Conservation (phyloP, 2,113 vertebrate species). For the Cyanocitta stelleri region DNA sequence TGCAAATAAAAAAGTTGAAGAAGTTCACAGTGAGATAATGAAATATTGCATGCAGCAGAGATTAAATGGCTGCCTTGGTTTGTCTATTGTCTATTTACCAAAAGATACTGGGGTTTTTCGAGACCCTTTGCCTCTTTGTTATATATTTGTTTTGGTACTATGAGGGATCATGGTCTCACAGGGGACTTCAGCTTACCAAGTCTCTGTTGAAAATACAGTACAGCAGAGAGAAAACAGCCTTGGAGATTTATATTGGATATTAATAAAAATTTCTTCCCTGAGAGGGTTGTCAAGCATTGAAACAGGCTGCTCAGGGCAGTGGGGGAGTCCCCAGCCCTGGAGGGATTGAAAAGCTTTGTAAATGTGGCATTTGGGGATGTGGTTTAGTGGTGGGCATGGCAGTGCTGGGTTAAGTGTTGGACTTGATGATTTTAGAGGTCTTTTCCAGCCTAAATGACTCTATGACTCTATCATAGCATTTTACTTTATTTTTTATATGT, state of each 20-base stretch:
- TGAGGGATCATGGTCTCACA: neutral
- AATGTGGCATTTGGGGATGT: neutral
- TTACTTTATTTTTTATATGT: neutral
- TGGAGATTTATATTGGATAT: neutral
- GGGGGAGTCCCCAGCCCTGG: neutral
- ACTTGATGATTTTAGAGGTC: neutral
- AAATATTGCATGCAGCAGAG: neutral
- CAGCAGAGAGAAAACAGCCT: neutral
- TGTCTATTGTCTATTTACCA: neutral
- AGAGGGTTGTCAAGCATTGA: neutral
- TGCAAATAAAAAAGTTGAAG: neutral
- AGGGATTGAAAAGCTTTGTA: neutral
- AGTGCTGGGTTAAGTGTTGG: neutral
- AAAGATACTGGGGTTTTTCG: neutral
- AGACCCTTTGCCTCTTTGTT: neutral
- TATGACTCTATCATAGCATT: neutral
- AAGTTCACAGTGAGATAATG: accelerated
- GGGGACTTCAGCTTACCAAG: neutral
- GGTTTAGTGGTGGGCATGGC: neutral
- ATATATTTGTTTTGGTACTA: neutral
- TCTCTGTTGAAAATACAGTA: neutral
- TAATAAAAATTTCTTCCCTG: too few relatives aligned
- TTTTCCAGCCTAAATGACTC: neutral
- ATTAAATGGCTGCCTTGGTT: neutral
- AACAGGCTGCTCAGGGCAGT: neutral